phyloP scores from a whole-genome alignment of 2,797 vertebrate genomes.

The Alectoris magna region DNA sequence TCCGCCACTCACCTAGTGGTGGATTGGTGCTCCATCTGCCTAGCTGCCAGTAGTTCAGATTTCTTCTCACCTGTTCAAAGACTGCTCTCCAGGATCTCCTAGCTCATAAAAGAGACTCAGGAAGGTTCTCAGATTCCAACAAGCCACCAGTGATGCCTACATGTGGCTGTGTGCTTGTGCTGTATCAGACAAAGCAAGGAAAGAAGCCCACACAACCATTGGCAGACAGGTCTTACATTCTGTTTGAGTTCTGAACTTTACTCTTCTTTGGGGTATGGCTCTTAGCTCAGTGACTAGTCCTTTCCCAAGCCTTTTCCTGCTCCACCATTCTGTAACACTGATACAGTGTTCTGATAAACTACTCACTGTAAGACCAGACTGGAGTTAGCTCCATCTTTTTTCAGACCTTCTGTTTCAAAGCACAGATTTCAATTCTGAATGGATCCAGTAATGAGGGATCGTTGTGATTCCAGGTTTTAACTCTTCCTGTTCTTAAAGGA shows the following conservation, averaged over 20 bases:
- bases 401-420: background rate
- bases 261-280: background rate
- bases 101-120: background rate
- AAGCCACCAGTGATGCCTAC: background rate
- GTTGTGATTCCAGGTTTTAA: background rate
- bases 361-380: accelerated
- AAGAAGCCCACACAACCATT: background rate
- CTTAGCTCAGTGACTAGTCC: background rate
- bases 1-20: background rate
- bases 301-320: background rate
- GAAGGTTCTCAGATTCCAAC: background rate
- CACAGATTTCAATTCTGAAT: background rate
- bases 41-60: background rate
- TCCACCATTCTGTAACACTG: background rate
- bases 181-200: background rate
- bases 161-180: background rate
- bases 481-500: background rate
- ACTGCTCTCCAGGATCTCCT: background rate
- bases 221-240: background rate
- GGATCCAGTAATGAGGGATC: background rate
- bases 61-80: background rate
- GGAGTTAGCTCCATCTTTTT: background rate
- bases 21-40: background rate
- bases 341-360: background rate
- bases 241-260: background rate